These are phyloP conservation scores for Bursaphelenchus okinawaensis DNA, from an alignment of 2,888 invertebrate species.

Conservation along the genomic window DNA sequence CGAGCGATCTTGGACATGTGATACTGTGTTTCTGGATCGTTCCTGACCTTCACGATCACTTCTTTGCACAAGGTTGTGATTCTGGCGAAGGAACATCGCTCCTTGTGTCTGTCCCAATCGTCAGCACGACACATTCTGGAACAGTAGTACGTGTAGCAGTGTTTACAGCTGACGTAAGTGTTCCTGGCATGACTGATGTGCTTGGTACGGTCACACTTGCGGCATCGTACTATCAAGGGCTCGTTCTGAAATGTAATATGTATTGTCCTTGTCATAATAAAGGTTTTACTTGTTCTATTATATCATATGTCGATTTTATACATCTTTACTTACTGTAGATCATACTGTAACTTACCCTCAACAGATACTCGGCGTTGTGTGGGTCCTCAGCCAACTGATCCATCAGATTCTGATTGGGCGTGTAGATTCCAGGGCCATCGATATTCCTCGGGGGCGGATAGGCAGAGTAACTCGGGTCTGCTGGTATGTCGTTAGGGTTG, in stretches of 20 bases:
- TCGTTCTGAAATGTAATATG: conserved; percentile 22
- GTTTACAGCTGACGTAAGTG: conserved; percentile 82
- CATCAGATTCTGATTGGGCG: conserved; percentile 50
- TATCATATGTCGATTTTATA: background rate
- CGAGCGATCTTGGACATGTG: conserved; percentile 73
- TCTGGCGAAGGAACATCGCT: conserved; percentile 80
- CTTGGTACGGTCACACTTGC: conserved; percentile 54
- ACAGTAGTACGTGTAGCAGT: conserved; percentile 89
- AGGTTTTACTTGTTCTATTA: no score
- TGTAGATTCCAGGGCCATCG: conserved; percentile 53
- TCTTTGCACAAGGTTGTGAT: conserved; percentile 80
- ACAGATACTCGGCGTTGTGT: conserved; percentile 49
- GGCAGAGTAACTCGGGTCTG: conserved; percentile 35
- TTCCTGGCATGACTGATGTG: conserved; percentile 70
- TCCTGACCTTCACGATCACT: conserved; percentile 61
- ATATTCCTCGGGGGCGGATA: conserved; percentile 17
- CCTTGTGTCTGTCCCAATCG: conserved; percentile 88
- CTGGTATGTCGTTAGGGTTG: conserved; percentile 67
- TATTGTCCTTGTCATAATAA: no score
- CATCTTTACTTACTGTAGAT: background rate
- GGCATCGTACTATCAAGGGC: conserved; percentile 48
- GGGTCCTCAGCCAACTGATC: conserved; percentile 46
- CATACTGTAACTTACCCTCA: conserved; percentile 32
- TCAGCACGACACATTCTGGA: conserved; percentile 80
- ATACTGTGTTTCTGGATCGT: conserved; percentile 63